A percentile compares a stretch with the other conserved stretches of the same genome.
Evolutionary conservation across 2,113 vertebrate genomes (phyloP).

Genomic region (Tor tambroides): DNA sequence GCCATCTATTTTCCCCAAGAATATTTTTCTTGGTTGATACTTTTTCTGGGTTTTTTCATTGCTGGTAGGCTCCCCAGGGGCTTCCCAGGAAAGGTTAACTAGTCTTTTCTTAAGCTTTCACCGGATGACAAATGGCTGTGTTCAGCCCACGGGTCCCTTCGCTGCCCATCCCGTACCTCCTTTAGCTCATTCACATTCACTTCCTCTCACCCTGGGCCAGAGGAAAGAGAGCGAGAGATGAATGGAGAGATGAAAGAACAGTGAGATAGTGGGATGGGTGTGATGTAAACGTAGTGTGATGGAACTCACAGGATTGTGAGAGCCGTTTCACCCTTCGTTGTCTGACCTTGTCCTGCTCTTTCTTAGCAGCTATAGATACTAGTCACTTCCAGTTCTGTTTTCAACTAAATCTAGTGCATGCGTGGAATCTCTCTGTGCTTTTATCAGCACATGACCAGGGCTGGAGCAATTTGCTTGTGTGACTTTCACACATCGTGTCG

Average conservation of each 20-base stretch:
- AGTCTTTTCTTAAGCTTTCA: slow-evolving; percentile 67
- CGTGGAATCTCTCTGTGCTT: neutral
- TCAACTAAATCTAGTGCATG: slow-evolving; percentile 24
- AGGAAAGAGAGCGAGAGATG: slow-evolving; percentile 15
- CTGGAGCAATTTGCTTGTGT: neutral
- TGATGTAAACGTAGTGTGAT: slow-evolving; percentile 20
- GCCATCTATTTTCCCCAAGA: slow-evolving; percentile 55
- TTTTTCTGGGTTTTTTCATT: slow-evolving; percentile 36
- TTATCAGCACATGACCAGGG: neutral
- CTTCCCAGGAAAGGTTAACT: slow-evolving; percentile 65
- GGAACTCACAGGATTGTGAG: neutral
- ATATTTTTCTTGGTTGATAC: slow-evolving; percentile 57
- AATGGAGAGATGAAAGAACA: slow-evolving; percentile 36
- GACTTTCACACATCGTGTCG: neutral
- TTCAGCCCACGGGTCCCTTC: slow-evolving; percentile 48
- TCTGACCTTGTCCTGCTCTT: slow-evolving; percentile 25
- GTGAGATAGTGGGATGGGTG: slow-evolving; percentile 39
- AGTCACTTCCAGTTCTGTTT: neutral
- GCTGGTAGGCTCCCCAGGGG: slow-evolving; percentile 54
- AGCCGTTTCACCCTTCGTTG: neutral
- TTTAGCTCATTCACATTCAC: slow-evolving; percentile 46
- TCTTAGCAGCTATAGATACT: neutral
- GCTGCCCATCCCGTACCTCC: slow-evolving; percentile 45
- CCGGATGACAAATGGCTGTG: slow-evolving; percentile 61
- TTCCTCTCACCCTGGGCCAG: neutral